phyloP scores from a whole-genome alignment of 2,888 invertebrate species.

The Stramonita haemastoma region DNA sequence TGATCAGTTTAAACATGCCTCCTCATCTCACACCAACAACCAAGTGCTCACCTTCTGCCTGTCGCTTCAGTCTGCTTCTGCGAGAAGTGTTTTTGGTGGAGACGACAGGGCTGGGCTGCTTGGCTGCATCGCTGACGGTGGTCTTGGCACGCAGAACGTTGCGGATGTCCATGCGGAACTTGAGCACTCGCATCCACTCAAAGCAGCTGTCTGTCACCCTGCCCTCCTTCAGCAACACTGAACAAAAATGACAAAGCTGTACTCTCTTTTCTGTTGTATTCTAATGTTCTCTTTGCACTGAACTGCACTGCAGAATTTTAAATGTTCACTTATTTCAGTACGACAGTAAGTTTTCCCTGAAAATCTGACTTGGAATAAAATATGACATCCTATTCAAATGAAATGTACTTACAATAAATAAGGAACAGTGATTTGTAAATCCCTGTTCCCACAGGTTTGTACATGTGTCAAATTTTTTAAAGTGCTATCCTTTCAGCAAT shows the following conservation, averaged over 20 bases:
- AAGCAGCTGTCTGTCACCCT: constrained; percentile 60
- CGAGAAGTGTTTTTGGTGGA: constrained; percentile 27
- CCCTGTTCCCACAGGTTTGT: too few relatives aligned
- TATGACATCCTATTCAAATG: too few relatives aligned
- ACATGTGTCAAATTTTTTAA: too few relatives aligned
- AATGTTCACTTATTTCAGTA: too few relatives aligned
- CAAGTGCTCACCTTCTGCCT: constrained; percentile 28
- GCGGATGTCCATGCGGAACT: constrained; percentile 73
- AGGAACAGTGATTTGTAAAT: too few relatives aligned
- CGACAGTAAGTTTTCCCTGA: too few relatives aligned
- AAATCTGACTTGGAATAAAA: too few relatives aligned
- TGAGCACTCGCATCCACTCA: constrained; percentile 72
- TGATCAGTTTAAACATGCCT: background rate
- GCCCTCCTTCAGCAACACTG: constrained; percentile 62
- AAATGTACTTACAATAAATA: too few relatives aligned
- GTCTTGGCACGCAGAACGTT: constrained; percentile 73
- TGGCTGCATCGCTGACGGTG: constrained; percentile 61
- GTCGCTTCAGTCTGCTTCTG: constrained; percentile 40
- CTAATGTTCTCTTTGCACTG: too few relatives aligned
- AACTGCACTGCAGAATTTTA: too few relatives aligned
- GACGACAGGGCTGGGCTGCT: constrained; percentile 24
- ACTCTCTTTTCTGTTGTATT: too few relatives aligned
- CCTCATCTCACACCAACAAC: background rate
- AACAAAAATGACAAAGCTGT: constrained; percentile 27
- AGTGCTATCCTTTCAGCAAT: too few relatives aligned